A percentile compares a stretch with the other conserved stretches of the same genome.
Evolutionary conservation across 1,140 invertebrate genomes (phyloP).

Genomic region (Pomacea maculata): DNA sequence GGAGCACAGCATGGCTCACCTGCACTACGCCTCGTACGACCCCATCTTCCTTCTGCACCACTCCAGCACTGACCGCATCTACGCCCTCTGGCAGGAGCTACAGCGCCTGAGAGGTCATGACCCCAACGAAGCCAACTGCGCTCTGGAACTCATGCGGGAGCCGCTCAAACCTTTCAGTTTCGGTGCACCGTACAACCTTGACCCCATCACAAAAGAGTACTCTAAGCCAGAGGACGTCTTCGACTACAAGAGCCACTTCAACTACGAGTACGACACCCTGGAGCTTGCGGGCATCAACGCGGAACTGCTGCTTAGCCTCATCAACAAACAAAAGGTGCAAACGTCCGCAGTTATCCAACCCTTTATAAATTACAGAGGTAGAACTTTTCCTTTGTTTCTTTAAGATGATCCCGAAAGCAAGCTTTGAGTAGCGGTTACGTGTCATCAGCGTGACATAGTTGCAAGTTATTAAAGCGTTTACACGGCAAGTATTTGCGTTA

Average conservation of each 20-base stretch:
- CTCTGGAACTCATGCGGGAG: slow-evolving; percentile 29
- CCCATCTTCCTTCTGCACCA: slow-evolving; percentile 35
- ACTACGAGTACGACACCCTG: slow-evolving; percentile 32
- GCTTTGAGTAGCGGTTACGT: no score
- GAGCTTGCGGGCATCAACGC: slow-evolving; percentile 29
- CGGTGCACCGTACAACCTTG: slow-evolving; percentile 33
- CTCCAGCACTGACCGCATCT: slow-evolving; percentile 31
- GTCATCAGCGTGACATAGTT: background rate
- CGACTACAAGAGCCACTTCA: slow-evolving; percentile 29
- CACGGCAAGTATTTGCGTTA: background rate
- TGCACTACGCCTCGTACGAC: slow-evolving; percentile 36
- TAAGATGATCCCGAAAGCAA: no score
- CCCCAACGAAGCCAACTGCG: slow-evolving; percentile 31
- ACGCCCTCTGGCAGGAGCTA: slow-evolving; percentile 34
- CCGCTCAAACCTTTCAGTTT: slow-evolving; percentile 38
- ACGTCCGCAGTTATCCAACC: background rate
- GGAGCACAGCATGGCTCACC: slow-evolving; percentile 29
- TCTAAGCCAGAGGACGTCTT: slow-evolving; percentile 30
- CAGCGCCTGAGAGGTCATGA: slow-evolving; percentile 27
- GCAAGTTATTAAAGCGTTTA: background rate
- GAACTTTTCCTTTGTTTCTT: no score
- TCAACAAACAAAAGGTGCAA: slow-evolving; percentile 19
- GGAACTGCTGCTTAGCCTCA: slow-evolving; percentile 21
- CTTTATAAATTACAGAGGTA: no score
- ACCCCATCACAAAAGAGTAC: slow-evolving; percentile 23